phyloP scores from a whole-genome alignment of 2,797 vertebrate species.

The Furcifer pardalis region DNA sequence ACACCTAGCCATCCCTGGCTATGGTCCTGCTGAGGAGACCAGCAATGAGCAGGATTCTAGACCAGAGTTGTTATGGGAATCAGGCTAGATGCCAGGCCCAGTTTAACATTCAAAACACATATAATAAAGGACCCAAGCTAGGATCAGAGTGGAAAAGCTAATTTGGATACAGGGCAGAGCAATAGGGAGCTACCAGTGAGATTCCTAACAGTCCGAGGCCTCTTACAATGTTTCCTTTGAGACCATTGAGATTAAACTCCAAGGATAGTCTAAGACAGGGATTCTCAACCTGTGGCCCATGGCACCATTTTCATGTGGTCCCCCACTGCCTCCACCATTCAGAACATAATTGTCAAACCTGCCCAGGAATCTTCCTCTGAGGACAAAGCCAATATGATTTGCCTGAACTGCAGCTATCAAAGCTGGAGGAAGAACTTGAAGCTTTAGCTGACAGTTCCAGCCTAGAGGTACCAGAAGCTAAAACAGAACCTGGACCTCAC shows the following conservation, averaged over 20 bases:
- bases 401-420: too few species aligned
- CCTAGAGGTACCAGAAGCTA: too few species aligned
- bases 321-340: too few species aligned
- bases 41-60: background rate
- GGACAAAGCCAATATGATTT: too few species aligned
- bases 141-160: background rate
- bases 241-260: background rate
- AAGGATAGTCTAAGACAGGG: background rate
- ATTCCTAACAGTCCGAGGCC: background rate
- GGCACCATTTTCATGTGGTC: too few species aligned
- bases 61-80: background rate
- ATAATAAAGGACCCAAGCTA: background rate
- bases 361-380: too few species aligned
- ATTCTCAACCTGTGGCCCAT: too few species aligned
- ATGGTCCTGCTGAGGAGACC: background rate
- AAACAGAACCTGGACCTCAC: too few species aligned
- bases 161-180: background rate
- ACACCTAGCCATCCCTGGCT: too few species aligned
- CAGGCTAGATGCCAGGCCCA: background rate
- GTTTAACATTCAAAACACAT: background rate
- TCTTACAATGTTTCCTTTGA: background rate
- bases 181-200: background rate
- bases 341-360: background rate
- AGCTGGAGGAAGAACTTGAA: too few species aligned
- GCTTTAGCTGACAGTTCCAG: too few species aligned